A percentile compares a stretch with the other conserved stretches of the same genome.
Evolutionary conservation across 2,888 invertebrate genomes (phyloP).

Genomic region (Bhutanitis thaidina): DNA sequence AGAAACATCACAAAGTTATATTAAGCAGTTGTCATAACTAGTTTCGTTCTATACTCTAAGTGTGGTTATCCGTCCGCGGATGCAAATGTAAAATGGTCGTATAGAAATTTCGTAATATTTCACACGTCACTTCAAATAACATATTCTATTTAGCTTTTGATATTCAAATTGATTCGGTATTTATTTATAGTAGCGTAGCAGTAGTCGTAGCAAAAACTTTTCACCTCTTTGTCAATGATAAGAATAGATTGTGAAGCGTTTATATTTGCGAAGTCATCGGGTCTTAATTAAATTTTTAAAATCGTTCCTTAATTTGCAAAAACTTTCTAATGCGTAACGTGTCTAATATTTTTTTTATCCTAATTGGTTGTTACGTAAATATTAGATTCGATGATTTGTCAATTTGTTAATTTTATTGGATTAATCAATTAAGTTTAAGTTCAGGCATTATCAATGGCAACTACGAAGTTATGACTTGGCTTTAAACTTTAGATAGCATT

Average conservation of each 20-base stretch:
- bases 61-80: conserved; percentile 4
- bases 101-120: conserved; percentile 29
- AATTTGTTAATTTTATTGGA: conserved; percentile 13
- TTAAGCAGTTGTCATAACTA: conserved; percentile 26
- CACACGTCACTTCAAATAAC: conserved; percentile 32
- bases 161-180: conserved; percentile 25
- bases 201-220: conserved; percentile 24
- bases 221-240: conserved; percentile 27
- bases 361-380: conserved; percentile 21
- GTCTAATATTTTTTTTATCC: conserved; percentile 12
- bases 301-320: conserved; percentile 40
- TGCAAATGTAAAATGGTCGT: conserved; percentile 24
- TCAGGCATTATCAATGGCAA: conserved; percentile 9
- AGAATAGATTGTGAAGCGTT: conserved; percentile 29
- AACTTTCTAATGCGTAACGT: conserved; percentile 48
- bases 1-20: conserved; percentile 25
- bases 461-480: conserved; percentile 8
- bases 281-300: conserved; percentile 47
- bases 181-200: conserved; percentile 33
- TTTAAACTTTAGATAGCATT: conserved; percentile 9
- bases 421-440: conserved; percentile 16
- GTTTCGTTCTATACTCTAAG: conserved; percentile 10
- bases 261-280: conserved; percentile 39
- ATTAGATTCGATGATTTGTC: conserved; percentile 19
- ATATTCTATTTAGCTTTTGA: conserved; percentile 24